A percentile compares a stretch with the other conserved stretches of the same genome.
phyloP scores from a whole-genome alignment of 2,113 vertebrate species.

The Elaphurus davidianus region DNA sequence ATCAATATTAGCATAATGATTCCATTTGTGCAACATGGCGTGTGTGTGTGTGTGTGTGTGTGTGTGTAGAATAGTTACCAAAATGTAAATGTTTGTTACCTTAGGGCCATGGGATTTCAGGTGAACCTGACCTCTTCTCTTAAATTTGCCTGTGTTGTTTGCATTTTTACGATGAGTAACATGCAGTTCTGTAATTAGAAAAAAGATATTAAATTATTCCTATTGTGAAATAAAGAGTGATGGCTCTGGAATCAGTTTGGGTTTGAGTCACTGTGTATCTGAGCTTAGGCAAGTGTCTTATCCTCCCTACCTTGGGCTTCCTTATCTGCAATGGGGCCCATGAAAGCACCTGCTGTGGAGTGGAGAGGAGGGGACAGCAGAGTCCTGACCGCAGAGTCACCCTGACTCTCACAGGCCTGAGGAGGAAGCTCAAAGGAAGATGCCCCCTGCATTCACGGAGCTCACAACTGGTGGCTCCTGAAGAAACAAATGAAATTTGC shows the following conservation, averaged over 20 bases:
- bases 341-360: rapidly evolving
- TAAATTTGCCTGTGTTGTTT: neutral
- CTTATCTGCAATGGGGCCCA: neutral
- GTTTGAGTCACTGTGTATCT: neutral
- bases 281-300: neutral
- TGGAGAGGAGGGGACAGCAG: neutral
- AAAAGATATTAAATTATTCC: neutral
- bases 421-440: neutral
- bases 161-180: neutral
- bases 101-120: neutral
- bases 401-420: neutral
- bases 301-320: neutral
- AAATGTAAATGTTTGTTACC: neutral
- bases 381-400: neutral
- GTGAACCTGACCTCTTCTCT: neutral
- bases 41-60: neutral
- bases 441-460: neutral
- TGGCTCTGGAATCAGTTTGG: neutral
- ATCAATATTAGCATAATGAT: neutral
- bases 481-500: neutral
- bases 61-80: neutral
- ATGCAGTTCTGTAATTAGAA: neutral
- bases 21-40: neutral
- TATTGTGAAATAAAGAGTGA: neutral
- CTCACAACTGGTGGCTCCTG: neutral